Conservation (phyloP, 2,888 invertebrate genomes). For the Muscina levida region DNA sequence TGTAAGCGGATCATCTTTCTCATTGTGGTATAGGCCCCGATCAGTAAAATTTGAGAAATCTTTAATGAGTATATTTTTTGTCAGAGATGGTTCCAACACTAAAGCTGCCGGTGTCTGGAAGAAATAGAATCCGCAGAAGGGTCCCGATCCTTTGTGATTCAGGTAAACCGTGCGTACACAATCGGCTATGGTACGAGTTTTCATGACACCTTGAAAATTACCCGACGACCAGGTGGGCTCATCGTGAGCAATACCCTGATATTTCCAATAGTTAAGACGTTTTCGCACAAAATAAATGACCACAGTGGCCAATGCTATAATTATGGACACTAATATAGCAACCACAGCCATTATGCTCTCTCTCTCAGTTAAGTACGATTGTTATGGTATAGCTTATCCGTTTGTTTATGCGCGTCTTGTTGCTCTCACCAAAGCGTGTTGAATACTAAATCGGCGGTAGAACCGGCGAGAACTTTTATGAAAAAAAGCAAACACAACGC, state of each 20-base stretch:
- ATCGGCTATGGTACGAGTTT: slow-evolving; percentile 66
- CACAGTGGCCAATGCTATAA: not conserved
- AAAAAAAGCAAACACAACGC: no score
- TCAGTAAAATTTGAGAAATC: slow-evolving; percentile 49
- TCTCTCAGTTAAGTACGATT: not conserved
- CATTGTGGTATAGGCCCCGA: slow-evolving; percentile 47
- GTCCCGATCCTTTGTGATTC: slow-evolving; percentile 66
- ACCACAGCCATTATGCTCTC: slow-evolving; percentile 2
- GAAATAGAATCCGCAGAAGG: slow-evolving; percentile 74
- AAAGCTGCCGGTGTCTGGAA: slow-evolving; percentile 68
- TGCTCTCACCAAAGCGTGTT: no score
- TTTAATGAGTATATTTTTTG: slow-evolving; percentile 36
- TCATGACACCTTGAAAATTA: slow-evolving; percentile 53
- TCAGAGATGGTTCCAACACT: slow-evolving; percentile 45
- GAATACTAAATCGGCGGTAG: no score
- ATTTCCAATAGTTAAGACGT: slow-evolving; percentile 48
- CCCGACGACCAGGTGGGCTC: slow-evolving; percentile 46
- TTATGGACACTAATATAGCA: not conserved
- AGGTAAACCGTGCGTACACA: slow-evolving; percentile 37
- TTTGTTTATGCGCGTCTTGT: no score
- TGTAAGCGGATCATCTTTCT: slow-evolving; percentile 73
- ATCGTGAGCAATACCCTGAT: slow-evolving; percentile 48
- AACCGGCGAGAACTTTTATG: no score
- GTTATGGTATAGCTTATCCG: not conserved
- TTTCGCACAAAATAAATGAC: not conserved